Evolutionary conservation across 2,797 vertebrate species (phyloP).

Genomic region (Falco columbarius): DNA sequence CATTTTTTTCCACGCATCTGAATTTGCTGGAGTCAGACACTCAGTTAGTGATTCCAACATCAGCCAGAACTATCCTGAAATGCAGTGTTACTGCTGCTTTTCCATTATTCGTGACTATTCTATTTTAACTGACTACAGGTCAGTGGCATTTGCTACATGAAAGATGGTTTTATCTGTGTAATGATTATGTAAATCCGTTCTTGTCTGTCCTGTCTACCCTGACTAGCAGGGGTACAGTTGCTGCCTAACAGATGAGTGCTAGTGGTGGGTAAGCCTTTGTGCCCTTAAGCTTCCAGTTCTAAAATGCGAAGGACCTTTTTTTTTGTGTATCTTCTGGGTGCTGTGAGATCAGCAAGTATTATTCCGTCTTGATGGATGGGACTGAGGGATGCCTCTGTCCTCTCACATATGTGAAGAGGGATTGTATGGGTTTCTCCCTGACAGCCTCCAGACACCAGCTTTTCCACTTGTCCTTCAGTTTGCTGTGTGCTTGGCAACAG

Average conservation of each 20-base stretch:
- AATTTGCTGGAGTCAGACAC: neutral
- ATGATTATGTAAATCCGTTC: neutral
- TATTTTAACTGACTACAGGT: neutral
- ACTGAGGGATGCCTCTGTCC: neutral
- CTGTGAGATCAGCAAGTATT: neutral
- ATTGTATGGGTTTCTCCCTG: neutral
- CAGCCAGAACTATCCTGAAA: neutral
- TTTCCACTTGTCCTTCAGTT: neutral
- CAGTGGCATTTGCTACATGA: neutral
- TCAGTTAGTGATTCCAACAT: neutral
- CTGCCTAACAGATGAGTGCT: neutral
- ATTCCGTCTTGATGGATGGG: neutral
- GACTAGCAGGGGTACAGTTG: neutral
- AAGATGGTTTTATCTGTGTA: neutral
- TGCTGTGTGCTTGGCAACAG: neutral
- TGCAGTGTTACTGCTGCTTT: neutral
- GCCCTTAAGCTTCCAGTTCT: neutral
- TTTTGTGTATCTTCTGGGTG: neutral
- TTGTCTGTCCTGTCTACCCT: neutral
- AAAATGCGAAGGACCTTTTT: neutral
- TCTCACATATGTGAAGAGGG: rapidly evolving
- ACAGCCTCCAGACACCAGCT: neutral
- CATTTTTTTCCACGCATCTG: neutral
- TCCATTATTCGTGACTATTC: neutral
- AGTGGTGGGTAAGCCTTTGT: neutral